Conservation (phyloP, 1,140 invertebrate species). For the Drosophila nebulosa region DNA sequence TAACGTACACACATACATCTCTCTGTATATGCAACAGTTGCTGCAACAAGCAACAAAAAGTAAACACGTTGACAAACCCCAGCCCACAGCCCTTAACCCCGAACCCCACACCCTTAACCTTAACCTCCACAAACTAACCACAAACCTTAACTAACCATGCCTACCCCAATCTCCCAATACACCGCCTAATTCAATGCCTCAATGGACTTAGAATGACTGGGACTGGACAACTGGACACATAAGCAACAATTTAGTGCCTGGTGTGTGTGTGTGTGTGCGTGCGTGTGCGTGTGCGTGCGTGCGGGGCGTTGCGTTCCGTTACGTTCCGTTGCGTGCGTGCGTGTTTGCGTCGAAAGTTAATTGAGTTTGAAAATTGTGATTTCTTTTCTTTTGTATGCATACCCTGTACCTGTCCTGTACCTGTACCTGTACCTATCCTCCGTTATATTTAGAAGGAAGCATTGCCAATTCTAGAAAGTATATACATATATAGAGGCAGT, state of each 20-base stretch:
- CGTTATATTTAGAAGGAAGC: background rate
- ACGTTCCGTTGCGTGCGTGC: background rate
- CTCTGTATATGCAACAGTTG: conserved; percentile 46
- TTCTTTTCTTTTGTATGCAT: background rate
- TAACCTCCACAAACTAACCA: too few relatives aligned
- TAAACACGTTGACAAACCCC: background rate
- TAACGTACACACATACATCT: background rate
- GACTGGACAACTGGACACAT: background rate
- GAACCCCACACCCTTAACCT: background rate
- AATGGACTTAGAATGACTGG: conserved; percentile 8
- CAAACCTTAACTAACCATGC: background rate
- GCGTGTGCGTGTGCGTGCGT: conserved; percentile 11
- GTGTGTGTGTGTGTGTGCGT: conserved; percentile 50
- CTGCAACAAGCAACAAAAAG: conserved; percentile 19
- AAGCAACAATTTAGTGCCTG: conserved; percentile 53
- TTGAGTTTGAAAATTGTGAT: conserved; percentile 3
- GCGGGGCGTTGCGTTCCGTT: background rate
- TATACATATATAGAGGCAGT: background rate
- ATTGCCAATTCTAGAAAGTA: background rate
- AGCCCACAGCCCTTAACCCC: background rate
- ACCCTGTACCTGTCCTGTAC: background rate
- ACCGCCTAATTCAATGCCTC: background rate
- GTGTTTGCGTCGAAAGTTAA: background rate
- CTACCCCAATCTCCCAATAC: background rate
- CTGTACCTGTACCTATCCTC: too few relatives aligned